These are phyloP conservation scores for Andrena praecox DNA, from an alignment of 2,888 invertebrate genomes.

Conservation along the genomic window DNA sequence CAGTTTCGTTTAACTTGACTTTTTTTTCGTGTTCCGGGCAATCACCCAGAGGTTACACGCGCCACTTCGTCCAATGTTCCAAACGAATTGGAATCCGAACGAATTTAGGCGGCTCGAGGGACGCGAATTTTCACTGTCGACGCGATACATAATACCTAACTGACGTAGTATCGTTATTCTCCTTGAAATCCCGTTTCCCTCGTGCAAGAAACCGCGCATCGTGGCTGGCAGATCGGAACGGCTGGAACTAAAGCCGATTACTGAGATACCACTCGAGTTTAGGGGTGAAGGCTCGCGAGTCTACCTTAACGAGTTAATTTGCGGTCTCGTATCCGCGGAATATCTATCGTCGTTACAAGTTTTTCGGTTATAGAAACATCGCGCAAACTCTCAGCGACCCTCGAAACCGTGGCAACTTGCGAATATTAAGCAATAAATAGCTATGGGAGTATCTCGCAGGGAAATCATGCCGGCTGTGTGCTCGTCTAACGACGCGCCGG, in stretches of 20 bases:
- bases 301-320: constrained; percentile 14
- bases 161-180: neutral
- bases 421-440: constrained; percentile 11
- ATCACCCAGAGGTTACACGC: constrained; percentile 18
- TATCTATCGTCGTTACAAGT: constrained; percentile 21
- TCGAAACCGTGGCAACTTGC: constrained; percentile 15
- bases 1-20: constrained; percentile 32
- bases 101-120: constrained; percentile 16
- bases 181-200: constrained; percentile 6
- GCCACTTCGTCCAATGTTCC: constrained; percentile 2
- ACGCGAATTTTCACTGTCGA: neutral
- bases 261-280: constrained; percentile 19
- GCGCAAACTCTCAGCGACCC: constrained; percentile 2
- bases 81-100: constrained; percentile 11
- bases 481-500: neutral
- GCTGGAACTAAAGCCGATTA: constrained; percentile 32
- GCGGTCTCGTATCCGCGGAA: constrained; percentile 6
- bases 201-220: neutral
- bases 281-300: neutral
- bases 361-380: neutral
- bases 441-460: constrained; percentile 5
- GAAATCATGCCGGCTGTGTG: neutral
- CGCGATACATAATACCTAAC: neutral
- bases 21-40: neutral
- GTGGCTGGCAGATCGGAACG: neutral